These are phyloP conservation scores for Caenorhabditis imperialis DNA, from an alignment of 2,888 invertebrate genomes.

Conservation along the genomic window DNA sequence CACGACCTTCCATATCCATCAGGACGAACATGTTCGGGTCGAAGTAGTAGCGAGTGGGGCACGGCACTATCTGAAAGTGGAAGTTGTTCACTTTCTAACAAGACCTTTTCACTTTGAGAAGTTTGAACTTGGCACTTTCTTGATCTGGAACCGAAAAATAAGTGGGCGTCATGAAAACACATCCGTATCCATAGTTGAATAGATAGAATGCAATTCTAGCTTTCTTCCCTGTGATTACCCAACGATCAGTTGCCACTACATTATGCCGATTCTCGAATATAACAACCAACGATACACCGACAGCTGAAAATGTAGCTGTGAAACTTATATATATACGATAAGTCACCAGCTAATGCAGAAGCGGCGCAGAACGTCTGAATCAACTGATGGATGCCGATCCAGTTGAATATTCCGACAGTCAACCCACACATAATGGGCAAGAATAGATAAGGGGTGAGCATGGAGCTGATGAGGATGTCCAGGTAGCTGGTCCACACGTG, in stretches of 20 bases:
- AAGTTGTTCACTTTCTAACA: too few species aligned
- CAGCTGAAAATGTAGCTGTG: not conserved
- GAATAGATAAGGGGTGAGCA: conserved; percentile 15
- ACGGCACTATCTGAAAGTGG: conserved; percentile 20
- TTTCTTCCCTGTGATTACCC: not conserved
- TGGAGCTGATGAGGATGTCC: conserved; percentile 7
- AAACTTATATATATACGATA: too few species aligned
- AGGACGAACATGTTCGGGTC: conserved; percentile 25
- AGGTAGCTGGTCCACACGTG: conserved; percentile 23
- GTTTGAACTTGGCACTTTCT: conserved; percentile 7
- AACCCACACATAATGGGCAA: conserved; percentile 5
- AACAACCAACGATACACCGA: conserved; percentile 13
- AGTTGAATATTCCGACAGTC: conserved; percentile 3
- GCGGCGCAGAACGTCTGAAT: conserved; percentile 23
- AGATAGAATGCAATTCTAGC: conserved; percentile 13
- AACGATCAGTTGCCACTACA: conserved; percentile 8
- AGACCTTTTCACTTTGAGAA: conserved; percentile 9
- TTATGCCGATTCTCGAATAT: conserved; percentile 36
- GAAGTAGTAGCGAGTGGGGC: conserved; percentile 25
- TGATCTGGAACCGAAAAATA: conserved; percentile 34
- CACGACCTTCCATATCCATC: conserved; percentile 5
- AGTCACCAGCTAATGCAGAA: conserved; percentile 21
- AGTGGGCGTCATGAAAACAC: conserved; percentile 16
- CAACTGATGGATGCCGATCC: not conserved
- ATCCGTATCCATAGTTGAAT: conserved; percentile 12